Evolutionary conservation across 1,140 invertebrate genomes (phyloP).

Genomic region (Diorhabda elongata): DNA sequence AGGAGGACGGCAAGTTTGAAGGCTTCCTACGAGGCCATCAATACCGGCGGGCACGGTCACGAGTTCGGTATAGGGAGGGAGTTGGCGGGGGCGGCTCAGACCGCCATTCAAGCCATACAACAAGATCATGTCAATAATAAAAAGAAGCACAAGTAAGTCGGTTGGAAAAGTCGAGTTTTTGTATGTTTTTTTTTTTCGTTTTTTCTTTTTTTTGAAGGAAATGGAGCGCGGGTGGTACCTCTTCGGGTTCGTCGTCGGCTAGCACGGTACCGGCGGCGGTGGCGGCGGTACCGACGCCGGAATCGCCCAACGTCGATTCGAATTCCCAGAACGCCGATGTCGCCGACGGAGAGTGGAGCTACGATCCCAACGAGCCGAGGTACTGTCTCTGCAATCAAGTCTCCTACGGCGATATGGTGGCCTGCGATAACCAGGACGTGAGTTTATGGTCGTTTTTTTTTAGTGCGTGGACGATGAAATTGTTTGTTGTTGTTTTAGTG

Average conservation of each 20-base stretch:
- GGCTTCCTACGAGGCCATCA: constrained; percentile 88
- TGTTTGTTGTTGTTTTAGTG: constrained; percentile 62
- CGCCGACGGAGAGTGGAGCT: constrained; percentile 62
- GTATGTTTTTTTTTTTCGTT: no score
- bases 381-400: constrained; percentile 98
- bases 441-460: constrained; percentile 42
- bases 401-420: constrained; percentile 98
- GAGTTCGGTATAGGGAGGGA: constrained; percentile 59
- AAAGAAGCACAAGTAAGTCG: constrained; percentile 63
- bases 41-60: constrained; percentile 55
- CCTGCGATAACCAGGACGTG: constrained; percentile 95
- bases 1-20: constrained; percentile 89
- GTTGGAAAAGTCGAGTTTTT: no score
- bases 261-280: constrained; percentile 27
- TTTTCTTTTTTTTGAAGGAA: constrained; percentile 23
- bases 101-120: constrained; percentile 70
- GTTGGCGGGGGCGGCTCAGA: constrained; percentile 71
- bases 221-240: constrained; percentile 28
- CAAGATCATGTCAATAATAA: constrained; percentile 55
- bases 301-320: constrained; percentile 35
- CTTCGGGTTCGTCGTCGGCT: constrained; percentile 22
- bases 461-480: not conserved
- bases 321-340: constrained; percentile 34
- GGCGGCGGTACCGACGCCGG: constrained; percentile 25
- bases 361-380: constrained; percentile 88